These are phyloP conservation scores for Spilogale gracilis DNA, from an alignment of 2,113 vertebrate species.

Conservation along the genomic window DNA sequence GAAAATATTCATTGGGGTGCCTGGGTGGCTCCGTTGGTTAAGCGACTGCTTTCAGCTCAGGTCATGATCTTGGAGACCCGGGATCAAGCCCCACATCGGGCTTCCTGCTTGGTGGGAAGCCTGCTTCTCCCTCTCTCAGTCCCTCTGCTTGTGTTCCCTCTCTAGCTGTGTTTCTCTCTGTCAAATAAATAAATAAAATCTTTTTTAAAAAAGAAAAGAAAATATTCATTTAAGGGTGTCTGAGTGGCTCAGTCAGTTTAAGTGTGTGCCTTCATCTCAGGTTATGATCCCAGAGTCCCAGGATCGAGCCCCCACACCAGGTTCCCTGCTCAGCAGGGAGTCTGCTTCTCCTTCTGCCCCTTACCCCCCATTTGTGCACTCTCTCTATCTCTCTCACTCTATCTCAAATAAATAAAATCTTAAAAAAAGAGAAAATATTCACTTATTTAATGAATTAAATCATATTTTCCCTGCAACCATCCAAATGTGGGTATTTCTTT, in stretches of 20 bases:
- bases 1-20: background rate
- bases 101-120: background rate
- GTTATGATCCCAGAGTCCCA: background rate
- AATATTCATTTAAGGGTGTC: background rate
- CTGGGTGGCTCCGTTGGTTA: background rate
- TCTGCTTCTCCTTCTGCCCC: background rate
- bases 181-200: too few relatives aligned
- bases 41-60: background rate
- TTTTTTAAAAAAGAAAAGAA: background rate
- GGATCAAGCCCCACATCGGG: background rate
- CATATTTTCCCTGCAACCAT: background rate
- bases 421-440: background rate
- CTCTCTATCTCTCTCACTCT: background rate
- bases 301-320: background rate
- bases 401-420: background rate
- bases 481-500: constrained; percentile 16
- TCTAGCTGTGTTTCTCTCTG: too few relatives aligned
- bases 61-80: background rate
- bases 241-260: background rate
- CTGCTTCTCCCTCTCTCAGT: background rate
- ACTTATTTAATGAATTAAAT: background rate
- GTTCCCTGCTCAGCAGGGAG: background rate
- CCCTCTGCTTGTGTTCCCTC: too few relatives aligned
- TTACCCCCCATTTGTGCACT: background rate
- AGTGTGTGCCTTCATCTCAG: background rate